Evolutionary conservation across 2,888 invertebrate species (phyloP).

Genomic region (Halictus ligatus): DNA sequence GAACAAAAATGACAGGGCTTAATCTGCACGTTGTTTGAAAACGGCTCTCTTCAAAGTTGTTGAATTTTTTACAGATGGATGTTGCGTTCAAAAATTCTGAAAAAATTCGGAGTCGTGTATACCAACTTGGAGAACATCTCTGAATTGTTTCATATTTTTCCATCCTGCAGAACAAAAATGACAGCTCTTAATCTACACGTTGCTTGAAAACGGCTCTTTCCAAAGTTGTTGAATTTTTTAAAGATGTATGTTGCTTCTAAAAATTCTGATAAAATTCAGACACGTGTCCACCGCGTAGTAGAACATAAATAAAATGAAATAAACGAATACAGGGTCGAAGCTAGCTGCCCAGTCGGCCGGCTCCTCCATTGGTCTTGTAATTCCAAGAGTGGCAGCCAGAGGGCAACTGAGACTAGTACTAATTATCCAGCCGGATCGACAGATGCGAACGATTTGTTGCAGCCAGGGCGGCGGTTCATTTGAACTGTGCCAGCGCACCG

Average conservation of each 20-base stretch:
- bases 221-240: background rate
- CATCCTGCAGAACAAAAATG: background rate
- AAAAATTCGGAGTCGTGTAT: background rate
- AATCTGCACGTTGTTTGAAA: too few relatives aligned
- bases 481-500: constrained; percentile 18
- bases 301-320: background rate
- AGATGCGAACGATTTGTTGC: background rate
- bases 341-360: background rate
- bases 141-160: background rate
- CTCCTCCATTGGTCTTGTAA: background rate
- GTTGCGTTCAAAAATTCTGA: background rate
- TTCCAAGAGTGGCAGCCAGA: background rate
- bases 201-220: too few relatives aligned
- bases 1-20: background rate
- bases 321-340: background rate
- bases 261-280: background rate
- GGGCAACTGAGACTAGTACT: background rate
- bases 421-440: background rate
- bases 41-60: too few relatives aligned
- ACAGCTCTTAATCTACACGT: too few relatives aligned
- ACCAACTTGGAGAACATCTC: background rate
- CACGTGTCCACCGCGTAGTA: background rate
- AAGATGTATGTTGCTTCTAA: background rate
- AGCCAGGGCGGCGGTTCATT: background rate
- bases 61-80: background rate